These are phyloP conservation scores for Dendrolimus punctatus DNA, from an alignment of 1,140 invertebrate genomes.

Conservation along the genomic window DNA sequence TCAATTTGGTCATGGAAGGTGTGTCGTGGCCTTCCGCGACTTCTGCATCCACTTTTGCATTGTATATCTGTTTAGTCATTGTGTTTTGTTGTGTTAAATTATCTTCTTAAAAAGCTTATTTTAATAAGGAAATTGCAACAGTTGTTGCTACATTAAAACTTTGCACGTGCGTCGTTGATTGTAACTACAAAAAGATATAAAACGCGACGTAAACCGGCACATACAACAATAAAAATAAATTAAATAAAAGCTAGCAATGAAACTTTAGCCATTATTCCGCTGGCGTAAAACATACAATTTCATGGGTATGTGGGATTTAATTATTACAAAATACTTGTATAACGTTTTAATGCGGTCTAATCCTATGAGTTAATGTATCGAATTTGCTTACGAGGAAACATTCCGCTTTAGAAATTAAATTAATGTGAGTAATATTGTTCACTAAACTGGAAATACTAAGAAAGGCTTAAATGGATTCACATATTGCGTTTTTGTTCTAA, in stretches of 20 bases:
- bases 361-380: constrained; percentile 10
- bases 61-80: no score
- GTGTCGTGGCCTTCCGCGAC: no score
- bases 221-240: constrained; percentile 68
- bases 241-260: constrained; percentile 62
- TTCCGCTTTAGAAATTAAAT: no score
- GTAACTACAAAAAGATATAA: constrained; percentile 46
- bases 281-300: constrained; percentile 48
- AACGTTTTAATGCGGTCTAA: constrained; percentile 10
- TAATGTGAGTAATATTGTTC: no score
- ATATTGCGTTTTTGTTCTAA: no score
- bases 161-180: constrained; percentile 23
- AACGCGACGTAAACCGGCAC: constrained; percentile 51
- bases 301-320: constrained; percentile 53
- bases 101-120: no score
- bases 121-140: neutral
- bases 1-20: no score
- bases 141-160: constrained; percentile 14
- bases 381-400: constrained; percentile 6
- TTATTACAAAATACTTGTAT: constrained; percentile 49
- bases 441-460: no score
- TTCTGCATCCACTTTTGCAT: no score
- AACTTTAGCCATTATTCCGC: constrained; percentile 54
- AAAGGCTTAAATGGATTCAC: no score
- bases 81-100: no score